These are phyloP conservation scores for Chironomus riparius DNA, from an alignment of 2,888 invertebrate genomes.

Conservation along the genomic window DNA sequence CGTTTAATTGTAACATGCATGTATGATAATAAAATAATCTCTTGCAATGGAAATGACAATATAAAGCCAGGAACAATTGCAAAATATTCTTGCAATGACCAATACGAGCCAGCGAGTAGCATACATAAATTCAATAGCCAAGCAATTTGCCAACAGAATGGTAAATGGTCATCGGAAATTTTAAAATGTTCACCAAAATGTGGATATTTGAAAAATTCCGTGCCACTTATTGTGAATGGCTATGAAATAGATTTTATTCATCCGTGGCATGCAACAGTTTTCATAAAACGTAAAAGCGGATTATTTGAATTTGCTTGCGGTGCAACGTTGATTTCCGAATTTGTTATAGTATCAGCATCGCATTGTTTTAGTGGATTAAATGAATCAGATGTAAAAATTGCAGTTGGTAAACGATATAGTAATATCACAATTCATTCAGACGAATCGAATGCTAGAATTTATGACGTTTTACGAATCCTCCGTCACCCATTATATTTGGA, in stretches of 20 bases:
- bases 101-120: slow-evolving; percentile 35
- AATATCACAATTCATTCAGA: slow-evolving; percentile 32
- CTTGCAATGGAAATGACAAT: slow-evolving; percentile 37
- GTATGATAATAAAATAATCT: slow-evolving; percentile 33
- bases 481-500: slow-evolving; percentile 41
- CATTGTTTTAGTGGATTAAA: slow-evolving; percentile 42
- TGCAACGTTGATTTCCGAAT: slow-evolving; percentile 41
- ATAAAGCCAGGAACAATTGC: slow-evolving; percentile 37
- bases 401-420: slow-evolving; percentile 38
- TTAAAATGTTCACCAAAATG: slow-evolving; percentile 39
- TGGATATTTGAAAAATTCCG: slow-evolving; percentile 19
- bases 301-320: slow-evolving; percentile 44
- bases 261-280: slow-evolving; percentile 45
- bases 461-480: slow-evolving; percentile 34
- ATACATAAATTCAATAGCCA: slow-evolving; percentile 32
- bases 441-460: slow-evolving; percentile 34
- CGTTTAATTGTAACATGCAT: slow-evolving; percentile 34
- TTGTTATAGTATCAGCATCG: slow-evolving; percentile 39
- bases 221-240: slow-evolving; percentile 38
- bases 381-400: slow-evolving; percentile 36
- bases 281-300: slow-evolving; percentile 35
- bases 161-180: slow-evolving; percentile 40
- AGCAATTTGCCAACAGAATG: slow-evolving; percentile 39
- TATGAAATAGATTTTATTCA: slow-evolving; percentile 32
- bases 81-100: slow-evolving; percentile 37